A percentile compares a stretch with the other conserved stretches of the same genome.
These are phyloP conservation scores for Hypotaenidia philippensis DNA, from an alignment of 2,797 vertebrate species.

Conservation along the genomic window DNA sequence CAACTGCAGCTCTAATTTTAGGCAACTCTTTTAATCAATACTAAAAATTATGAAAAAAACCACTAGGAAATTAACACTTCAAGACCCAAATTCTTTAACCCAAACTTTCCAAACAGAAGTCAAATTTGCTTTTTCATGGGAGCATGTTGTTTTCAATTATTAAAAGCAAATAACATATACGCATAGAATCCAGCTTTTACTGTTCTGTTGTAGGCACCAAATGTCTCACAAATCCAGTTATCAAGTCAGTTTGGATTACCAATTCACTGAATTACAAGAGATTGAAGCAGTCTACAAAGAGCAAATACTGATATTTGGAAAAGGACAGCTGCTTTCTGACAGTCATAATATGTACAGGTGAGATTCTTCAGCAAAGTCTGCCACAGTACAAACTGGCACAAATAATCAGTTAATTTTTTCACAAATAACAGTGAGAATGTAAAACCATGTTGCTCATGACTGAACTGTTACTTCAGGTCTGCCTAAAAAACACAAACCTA, in stretches of 20 bases:
- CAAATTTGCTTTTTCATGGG: not conserved
- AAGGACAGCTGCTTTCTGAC: not conserved
- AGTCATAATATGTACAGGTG: not conserved
- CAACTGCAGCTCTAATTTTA: conserved; percentile 1
- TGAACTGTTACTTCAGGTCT: not conserved
- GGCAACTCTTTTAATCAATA: not conserved
- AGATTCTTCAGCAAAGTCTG: not conserved
- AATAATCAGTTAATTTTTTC: not conserved
- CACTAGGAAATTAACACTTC: not conserved
- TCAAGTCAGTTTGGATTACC: not conserved
- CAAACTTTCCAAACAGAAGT: not conserved
- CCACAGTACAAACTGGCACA: not conserved
- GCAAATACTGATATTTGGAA: not conserved
- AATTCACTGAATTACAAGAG: not conserved
- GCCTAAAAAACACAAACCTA: not conserved
- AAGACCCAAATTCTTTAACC: not conserved
- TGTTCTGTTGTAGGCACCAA: not conserved
- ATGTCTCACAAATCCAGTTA: not conserved
- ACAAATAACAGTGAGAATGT: not conserved
- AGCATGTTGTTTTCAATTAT: not conserved
- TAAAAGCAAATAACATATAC: not conserved
- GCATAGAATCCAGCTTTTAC: not conserved
- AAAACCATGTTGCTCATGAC: not conserved
- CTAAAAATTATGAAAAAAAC: not conserved
- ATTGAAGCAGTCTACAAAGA: not conserved